A percentile compares a stretch with the other conserved stretches of the same genome.
phyloP scores from a whole-genome alignment of 2,797 vertebrate species.

The Lithobates sylvaticus region DNA sequence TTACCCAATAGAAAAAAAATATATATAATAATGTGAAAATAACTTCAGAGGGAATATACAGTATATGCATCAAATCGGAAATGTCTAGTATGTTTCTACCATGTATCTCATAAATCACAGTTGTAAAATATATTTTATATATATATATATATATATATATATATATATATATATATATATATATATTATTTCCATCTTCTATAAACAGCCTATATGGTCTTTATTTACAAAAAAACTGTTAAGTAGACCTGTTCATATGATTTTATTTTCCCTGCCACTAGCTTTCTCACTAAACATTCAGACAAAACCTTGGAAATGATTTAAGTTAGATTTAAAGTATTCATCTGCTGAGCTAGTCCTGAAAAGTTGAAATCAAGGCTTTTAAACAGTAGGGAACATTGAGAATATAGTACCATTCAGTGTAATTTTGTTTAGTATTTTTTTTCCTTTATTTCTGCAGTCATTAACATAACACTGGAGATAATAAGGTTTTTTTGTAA shows the following conservation, averaged over 20 bases:
- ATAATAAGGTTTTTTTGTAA: conserved; percentile 41
- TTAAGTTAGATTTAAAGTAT: conserved; percentile 42
- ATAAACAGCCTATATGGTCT: neutral
- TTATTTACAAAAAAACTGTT: neutral
- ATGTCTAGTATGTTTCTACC: no score
- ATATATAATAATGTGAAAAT: no score
- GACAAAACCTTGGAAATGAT: conserved; percentile 32
- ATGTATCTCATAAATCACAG: no score
- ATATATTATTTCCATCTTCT: no score
- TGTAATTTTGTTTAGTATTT: conserved; percentile 53
- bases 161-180: no score
- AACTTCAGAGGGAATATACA: no score
- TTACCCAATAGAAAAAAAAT: no score
- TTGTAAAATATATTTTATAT: no score
- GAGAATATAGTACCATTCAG: conserved; percentile 46
- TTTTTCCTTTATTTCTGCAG: conserved; percentile 43
- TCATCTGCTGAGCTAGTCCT: conserved; percentile 46
- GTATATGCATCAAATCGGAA: no score
- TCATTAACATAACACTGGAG: conserved; percentile 51
- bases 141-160: no score
- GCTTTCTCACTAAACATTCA: conserved; percentile 17
- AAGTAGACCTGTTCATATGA: neutral
- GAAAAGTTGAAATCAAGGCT: conserved; percentile 40
- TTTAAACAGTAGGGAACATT: conserved; percentile 52
- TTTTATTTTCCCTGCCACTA: neutral